Evolutionary conservation across 2,888 invertebrate species (phyloP).

Genomic region (Xestobium rufovillosum): DNA sequence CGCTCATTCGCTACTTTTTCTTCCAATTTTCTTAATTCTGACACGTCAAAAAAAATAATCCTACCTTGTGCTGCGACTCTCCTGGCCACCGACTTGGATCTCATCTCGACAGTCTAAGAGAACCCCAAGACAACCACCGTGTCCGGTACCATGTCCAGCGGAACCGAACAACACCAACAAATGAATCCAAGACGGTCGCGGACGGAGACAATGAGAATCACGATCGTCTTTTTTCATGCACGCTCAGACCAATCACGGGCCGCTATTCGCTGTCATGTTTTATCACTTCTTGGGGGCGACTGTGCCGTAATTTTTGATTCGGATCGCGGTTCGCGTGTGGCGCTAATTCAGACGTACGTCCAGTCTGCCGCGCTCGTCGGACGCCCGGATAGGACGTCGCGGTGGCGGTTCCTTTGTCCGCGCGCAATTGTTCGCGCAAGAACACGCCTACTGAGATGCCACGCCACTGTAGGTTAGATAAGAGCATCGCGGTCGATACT

Average conservation of each 20-base stretch:
- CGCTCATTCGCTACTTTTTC: too few relatives aligned
- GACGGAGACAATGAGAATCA: constrained; percentile 36
- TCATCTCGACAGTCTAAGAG: constrained; percentile 50
- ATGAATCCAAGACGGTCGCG: constrained; percentile 12
- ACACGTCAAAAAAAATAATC: too few relatives aligned
- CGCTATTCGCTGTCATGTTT: constrained; percentile 43
- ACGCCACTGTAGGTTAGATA: constrained; percentile 38
- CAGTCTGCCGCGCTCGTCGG: constrained; percentile 14
- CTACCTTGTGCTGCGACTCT: constrained; percentile 63
- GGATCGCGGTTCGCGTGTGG: constrained; percentile 33
- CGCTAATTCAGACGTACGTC: constrained; percentile 19
- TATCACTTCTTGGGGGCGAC: constrained; percentile 43
- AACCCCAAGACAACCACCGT: not conserved
- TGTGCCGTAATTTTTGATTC: constrained; percentile 41
- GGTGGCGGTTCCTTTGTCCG: constrained; percentile 27
- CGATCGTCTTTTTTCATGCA: constrained; percentile 39
- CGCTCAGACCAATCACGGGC: constrained; percentile 40
- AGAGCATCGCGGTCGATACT: constrained; percentile 40
- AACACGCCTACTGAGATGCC: constrained; percentile 35
- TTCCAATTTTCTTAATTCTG: too few relatives aligned
- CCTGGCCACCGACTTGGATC: constrained; percentile 65
- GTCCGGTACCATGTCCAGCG: constrained; percentile 30
- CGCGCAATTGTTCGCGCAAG: constrained; percentile 36
- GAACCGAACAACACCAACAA: constrained; percentile 28
- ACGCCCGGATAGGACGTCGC: constrained; percentile 5